phyloP scores from a whole-genome alignment of 1,140 invertebrate species.

The Ostrea denselamellosa region DNA sequence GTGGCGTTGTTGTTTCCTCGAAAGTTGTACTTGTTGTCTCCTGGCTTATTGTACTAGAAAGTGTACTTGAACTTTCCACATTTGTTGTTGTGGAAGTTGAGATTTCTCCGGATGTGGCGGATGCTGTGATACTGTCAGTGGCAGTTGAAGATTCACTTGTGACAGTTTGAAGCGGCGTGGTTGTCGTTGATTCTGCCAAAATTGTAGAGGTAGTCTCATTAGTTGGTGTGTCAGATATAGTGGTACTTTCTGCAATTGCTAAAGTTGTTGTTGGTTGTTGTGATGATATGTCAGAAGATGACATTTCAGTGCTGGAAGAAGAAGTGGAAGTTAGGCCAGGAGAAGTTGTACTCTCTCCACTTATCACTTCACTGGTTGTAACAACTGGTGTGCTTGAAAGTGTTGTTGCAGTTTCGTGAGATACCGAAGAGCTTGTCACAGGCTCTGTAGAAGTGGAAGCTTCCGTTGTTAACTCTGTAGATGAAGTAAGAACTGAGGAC shows the following conservation, averaged over 20 bases:
- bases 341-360: too few species aligned
- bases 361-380: neutral
- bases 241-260: neutral
- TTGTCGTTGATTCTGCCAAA: neutral
- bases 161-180: neutral
- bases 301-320: neutral
- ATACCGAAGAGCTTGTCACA: neutral
- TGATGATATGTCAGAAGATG: neutral
- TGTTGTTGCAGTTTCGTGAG: neutral
- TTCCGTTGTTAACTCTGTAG: neutral
- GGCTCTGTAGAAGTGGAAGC: neutral
- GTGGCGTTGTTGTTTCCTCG: too few species aligned
- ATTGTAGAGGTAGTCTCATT: neutral
- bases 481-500: neutral
- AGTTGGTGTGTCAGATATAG: neutral
- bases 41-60: neutral
- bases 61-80: neutral
- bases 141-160: neutral
- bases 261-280: neutral
- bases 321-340: neutral
- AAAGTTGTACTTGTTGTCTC: too few species aligned
- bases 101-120: neutral
- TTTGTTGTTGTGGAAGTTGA: neutral
- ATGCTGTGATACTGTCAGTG: neutral
- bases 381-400: neutral